Percentiles rank a stretch among this genome's conserved stretches.
These are phyloP conservation scores for Anas platyrhynchos DNA, from an alignment of 2,113 vertebrate species.

Conservation along the genomic window DNA sequence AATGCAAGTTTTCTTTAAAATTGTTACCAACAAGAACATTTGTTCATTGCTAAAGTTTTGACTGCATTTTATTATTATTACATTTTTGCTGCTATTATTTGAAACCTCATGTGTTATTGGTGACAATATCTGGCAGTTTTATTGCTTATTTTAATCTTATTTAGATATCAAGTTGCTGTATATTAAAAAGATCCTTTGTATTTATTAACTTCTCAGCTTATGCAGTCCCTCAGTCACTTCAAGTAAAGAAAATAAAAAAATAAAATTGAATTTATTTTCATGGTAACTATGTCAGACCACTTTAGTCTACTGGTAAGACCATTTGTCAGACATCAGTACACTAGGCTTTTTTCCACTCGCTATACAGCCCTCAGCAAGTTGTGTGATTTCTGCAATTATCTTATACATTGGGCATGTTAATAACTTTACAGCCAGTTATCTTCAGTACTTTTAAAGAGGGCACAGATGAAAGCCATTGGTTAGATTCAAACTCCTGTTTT, in stretches of 20 bases:
- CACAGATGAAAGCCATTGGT: not conserved
- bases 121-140: not conserved
- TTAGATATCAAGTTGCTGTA: not conserved
- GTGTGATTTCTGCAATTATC: not conserved
- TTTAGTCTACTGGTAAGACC: not conserved
- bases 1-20: not conserved
- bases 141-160: constrained; percentile 9
- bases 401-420: not conserved
- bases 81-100: not conserved
- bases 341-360: not conserved
- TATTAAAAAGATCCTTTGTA: not conserved
- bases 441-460: not conserved
- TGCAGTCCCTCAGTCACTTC: not conserved
- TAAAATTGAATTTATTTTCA: not conserved
- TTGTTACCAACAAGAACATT: not conserved
- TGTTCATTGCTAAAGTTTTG: not conserved
- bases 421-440: not conserved
- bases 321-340: not conserved
- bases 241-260: not conserved
- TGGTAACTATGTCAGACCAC: not conserved
- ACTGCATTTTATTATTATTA: not conserved
- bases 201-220: not conserved
- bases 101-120: not conserved
- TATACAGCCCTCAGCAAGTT: not conserved
- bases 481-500: not conserved